These are phyloP conservation scores for Merluccius polli DNA, from an alignment of 2,797 vertebrate genomes.

Conservation along the genomic window DNA sequence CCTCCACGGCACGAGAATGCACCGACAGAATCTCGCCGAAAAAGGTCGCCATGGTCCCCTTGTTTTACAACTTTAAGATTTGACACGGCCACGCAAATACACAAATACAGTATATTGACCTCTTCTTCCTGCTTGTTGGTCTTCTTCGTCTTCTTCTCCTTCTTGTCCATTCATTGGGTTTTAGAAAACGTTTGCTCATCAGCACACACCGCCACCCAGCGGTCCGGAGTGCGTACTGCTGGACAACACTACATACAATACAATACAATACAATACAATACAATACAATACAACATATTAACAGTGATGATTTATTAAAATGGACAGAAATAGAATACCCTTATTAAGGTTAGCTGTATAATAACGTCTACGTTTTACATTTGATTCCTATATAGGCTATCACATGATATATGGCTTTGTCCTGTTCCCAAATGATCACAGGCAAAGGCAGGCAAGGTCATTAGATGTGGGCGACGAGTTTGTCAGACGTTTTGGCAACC, in stretches of 20 bases:
- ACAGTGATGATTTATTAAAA: too few species aligned
- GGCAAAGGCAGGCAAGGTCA: too few species aligned
- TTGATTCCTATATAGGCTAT: background rate
- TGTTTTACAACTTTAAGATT: background rate
- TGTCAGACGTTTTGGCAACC: too few species aligned
- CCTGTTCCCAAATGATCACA: too few species aligned
- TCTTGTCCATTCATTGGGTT: background rate
- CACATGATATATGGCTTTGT: too few species aligned
- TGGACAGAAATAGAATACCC: too few species aligned
- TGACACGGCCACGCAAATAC: background rate
- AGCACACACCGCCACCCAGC: background rate
- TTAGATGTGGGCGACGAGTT: too few species aligned
- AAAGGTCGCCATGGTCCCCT: conserved; percentile 85
- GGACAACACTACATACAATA: too few species aligned
- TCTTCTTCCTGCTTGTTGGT: background rate
- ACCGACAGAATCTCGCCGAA: conserved; percentile 89
- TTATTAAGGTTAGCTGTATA: too few species aligned
- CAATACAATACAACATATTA: too few species aligned
- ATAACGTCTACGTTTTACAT: background rate
- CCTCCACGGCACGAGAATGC: conserved; percentile 83
- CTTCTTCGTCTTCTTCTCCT: background rate
- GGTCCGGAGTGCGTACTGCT: background rate
- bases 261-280: too few species aligned
- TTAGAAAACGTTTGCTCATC: background rate
- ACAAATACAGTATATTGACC: too few species aligned